Conservation (phyloP, 2,113 vertebrate species). For the Addax nasomaculatus region DNA sequence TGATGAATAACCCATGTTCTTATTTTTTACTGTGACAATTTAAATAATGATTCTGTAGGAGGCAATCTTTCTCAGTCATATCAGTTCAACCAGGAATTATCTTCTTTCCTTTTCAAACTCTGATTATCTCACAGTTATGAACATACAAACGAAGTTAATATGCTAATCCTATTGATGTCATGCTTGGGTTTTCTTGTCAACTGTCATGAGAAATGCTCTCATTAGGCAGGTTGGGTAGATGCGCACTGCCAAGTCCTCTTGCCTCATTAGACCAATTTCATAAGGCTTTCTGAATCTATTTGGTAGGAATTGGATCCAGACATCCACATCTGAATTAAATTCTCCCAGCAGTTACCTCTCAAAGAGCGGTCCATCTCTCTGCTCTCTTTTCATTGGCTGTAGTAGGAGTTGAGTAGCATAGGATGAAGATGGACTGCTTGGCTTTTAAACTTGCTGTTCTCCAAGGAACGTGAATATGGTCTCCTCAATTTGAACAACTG, state of each 20-base stretch:
- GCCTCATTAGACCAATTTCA: not conserved
- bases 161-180: not conserved
- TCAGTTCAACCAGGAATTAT: not conserved
- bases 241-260: not conserved
- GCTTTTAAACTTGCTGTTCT: not conserved
- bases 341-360: not conserved
- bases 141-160: not conserved
- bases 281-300: not conserved
- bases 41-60: not conserved
- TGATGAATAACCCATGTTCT: not conserved
- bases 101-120: constrained; percentile 16
- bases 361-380: not conserved
- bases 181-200: constrained; percentile 14
- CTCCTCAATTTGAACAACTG: not conserved
- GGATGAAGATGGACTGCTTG: not conserved
- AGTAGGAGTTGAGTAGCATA: not conserved
- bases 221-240: not conserved
- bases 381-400: not conserved
- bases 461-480: not conserved
- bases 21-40: not conserved
- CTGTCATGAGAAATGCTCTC: constrained; percentile 8
- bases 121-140: not conserved
- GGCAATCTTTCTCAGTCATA: not conserved
- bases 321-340: not conserved
- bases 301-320: not conserved